Conservation (phyloP, 64 coral and sea anemone genomes). For the Montipora foliosa region DNA sequence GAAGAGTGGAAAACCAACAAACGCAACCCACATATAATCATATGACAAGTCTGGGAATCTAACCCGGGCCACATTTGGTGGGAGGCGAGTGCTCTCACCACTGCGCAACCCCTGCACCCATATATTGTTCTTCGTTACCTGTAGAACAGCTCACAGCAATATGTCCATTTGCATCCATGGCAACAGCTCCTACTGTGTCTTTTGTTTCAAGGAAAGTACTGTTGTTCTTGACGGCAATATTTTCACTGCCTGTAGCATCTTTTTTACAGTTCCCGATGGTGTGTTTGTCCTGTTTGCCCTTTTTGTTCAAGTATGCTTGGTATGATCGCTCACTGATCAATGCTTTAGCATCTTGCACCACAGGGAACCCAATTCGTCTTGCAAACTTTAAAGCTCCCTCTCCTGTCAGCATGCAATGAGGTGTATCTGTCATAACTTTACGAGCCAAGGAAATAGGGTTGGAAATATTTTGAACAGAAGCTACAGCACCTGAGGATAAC, state of each 20-base stretch:
- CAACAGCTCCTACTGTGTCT: slow-evolving; percentile 92
- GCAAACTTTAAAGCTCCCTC: slow-evolving; percentile 89
- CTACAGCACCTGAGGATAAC: slow-evolving; percentile 63
- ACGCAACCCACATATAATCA: too few species aligned
- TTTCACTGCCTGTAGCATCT: neutral
- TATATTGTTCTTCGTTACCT: neutral
- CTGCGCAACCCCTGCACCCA: too few species aligned
- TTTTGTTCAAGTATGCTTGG: slow-evolving; percentile 50
- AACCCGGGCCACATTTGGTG: too few species aligned
- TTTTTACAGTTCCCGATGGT: neutral
- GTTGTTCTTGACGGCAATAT: slow-evolving; percentile 2
- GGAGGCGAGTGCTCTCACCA: too few species aligned
- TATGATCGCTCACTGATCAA: slow-evolving; percentile 49
- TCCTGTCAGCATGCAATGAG: slow-evolving; percentile 77
- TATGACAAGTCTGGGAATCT: too few species aligned
- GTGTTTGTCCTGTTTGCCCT: slow-evolving; percentile 1
- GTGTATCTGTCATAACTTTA: slow-evolving; percentile 78
- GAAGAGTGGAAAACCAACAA: too few species aligned
- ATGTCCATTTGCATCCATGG: slow-evolving; percentile 85
- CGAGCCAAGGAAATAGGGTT: slow-evolving; percentile 84
- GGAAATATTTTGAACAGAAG: slow-evolving; percentile 59
- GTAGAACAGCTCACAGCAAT: slow-evolving; percentile 77
- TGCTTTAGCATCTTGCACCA: slow-evolving; percentile 59
- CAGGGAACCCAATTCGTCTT: slow-evolving; percentile 55
- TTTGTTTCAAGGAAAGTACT: slow-evolving; percentile 35